Percentiles rank a stretch among this genome's conserved stretches.
These are phyloP conservation scores for Rhaphigaster nebulosa DNA, from an alignment of 2,888 invertebrate genomes.

Conservation along the genomic window DNA sequence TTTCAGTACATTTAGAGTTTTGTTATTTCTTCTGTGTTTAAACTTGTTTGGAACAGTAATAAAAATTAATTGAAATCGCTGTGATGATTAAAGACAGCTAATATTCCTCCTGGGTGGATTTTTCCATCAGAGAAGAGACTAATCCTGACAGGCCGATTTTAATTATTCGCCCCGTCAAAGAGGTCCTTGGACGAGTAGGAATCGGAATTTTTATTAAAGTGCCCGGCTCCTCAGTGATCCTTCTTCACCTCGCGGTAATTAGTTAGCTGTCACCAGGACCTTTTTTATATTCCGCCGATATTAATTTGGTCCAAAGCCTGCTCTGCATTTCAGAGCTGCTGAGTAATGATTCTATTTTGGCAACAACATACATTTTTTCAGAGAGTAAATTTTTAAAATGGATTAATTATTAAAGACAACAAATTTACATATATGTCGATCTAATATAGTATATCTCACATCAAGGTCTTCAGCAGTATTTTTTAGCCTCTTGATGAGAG, in stretches of 20 bases:
- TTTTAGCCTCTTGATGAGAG: too few relatives aligned
- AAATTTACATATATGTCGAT: too few relatives aligned
- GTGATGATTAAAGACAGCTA: neutral
- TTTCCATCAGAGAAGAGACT: neutral
- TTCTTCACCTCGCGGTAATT: neutral
- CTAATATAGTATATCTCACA: too few relatives aligned
- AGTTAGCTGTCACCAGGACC: constrained; percentile 1
- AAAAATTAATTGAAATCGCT: neutral
- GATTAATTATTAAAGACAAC: too few relatives aligned
- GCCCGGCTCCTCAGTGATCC: neutral
- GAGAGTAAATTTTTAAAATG: too few relatives aligned
- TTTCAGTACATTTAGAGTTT: neutral
- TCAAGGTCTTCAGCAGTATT: too few relatives aligned
- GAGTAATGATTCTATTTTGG: neutral
- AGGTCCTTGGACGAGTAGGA: neutral
- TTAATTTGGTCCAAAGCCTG: neutral
- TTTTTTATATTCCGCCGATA: neutral
- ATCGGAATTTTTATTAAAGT: constrained; percentile 20
- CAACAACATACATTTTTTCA: neutral
- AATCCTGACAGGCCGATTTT: neutral
- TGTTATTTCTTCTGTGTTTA: neutral
- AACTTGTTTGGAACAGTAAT: neutral
- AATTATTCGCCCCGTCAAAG: constrained; percentile 14
- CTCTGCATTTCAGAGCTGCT: neutral
- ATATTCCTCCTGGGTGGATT: neutral